Evolutionary conservation across 1,140 invertebrate species (phyloP).

Genomic region (Oppia nitens): DNA sequence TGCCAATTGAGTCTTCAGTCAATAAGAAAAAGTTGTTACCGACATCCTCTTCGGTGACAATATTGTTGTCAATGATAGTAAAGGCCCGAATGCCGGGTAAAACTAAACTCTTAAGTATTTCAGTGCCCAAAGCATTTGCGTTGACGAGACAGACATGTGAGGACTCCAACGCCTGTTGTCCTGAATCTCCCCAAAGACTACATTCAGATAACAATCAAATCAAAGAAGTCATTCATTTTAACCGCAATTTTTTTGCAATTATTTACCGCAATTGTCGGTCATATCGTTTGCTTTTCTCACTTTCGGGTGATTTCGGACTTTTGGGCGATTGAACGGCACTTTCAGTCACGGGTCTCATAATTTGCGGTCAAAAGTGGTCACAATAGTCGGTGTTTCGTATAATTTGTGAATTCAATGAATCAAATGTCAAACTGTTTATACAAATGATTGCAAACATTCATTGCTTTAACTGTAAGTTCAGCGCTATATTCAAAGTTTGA

Average conservation of each 20-base stretch:
- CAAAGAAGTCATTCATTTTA: too few species aligned
- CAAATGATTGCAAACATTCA: too few species aligned
- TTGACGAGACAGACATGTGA: constrained; percentile 86
- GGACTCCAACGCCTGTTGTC: constrained; percentile 67
- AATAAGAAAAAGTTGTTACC: constrained; percentile 48
- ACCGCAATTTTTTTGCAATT: too few species aligned
- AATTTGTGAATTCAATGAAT: too few species aligned
- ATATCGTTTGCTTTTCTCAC: constrained; percentile 62
- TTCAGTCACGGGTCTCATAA: neutral
- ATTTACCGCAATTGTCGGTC: constrained; percentile 66
- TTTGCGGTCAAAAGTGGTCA: too few species aligned
- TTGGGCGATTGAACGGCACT: constrained; percentile 9
- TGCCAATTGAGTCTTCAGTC: constrained; percentile 9
- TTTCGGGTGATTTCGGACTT: constrained; percentile 49
- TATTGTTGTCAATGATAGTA: constrained; percentile 80
- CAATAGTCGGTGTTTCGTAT: too few species aligned
- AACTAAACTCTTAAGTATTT: constrained; percentile 83
- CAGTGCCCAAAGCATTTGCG: constrained; percentile 80
- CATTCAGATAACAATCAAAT: too few species aligned
- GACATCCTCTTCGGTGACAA: constrained; percentile 70
- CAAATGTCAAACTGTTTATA: too few species aligned
- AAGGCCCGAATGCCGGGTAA: constrained; percentile 85
- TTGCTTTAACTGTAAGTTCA: too few species aligned
- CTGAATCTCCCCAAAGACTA: constrained; percentile 91
- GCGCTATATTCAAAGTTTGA: too few species aligned